These are phyloP conservation scores for Campylorhamphus procurvoides DNA, from an alignment of 2,113 vertebrate species.

Conservation along the genomic window DNA sequence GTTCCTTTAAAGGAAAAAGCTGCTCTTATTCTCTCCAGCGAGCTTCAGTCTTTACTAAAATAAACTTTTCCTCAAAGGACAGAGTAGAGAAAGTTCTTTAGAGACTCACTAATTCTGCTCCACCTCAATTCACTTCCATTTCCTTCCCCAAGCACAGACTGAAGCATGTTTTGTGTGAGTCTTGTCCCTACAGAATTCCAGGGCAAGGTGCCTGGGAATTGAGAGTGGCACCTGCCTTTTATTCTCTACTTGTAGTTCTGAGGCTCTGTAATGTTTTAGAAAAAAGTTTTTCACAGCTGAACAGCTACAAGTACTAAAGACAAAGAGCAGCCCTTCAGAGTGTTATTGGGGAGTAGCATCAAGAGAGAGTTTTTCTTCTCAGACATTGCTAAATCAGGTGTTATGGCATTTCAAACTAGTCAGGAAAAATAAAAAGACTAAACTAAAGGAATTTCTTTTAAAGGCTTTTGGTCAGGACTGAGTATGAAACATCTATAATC, in stretches of 20 bases:
- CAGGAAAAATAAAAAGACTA: neutral
- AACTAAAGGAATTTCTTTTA: neutral
- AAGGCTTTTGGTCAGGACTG: neutral
- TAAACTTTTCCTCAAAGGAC: neutral
- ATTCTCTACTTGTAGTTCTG: neutral
- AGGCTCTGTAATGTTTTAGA: neutral
- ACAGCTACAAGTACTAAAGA: neutral
- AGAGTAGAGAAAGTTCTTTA: neutral
- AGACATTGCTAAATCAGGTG: neutral
- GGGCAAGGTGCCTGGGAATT: neutral
- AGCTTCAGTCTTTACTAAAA: neutral
- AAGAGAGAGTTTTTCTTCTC: neutral
- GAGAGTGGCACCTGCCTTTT: neutral
- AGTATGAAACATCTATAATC: neutral
- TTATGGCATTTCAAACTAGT: neutral
- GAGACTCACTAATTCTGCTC: slow-evolving; percentile 2
- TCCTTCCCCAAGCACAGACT: neutral
- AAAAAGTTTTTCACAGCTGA: neutral
- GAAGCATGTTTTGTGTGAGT: neutral
- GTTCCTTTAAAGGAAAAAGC: neutral
- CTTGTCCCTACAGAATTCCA: neutral
- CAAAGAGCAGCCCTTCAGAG: neutral
- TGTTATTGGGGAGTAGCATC: neutral
- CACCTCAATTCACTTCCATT: neutral
- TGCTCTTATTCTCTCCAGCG: neutral